Conservation (phyloP, 2,888 invertebrate genomes). For the Argyra leucocephala region DNA sequence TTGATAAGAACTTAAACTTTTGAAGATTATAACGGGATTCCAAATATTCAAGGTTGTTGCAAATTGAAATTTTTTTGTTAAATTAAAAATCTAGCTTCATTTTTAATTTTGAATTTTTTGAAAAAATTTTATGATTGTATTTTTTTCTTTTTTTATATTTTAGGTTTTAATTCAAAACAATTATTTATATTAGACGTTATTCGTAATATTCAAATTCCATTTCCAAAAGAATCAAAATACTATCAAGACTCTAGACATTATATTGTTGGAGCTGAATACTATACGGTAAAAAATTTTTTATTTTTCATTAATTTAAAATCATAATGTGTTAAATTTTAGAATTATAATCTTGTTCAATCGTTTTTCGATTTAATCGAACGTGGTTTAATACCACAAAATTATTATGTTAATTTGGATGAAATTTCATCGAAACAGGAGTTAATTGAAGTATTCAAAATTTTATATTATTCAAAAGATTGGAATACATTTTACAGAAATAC, state of each 20-base stretch:
- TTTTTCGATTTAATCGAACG: slow-evolving; percentile 1
- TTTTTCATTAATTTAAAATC: too few species aligned
- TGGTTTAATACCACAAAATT: not conserved
- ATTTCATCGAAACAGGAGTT: not conserved
- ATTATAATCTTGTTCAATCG: not conserved
- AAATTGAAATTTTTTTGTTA: too few species aligned
- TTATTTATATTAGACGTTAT: not conserved
- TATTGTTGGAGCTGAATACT: not conserved
- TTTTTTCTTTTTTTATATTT: too few species aligned
- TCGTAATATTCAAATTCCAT: not conserved
- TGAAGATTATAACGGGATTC: too few species aligned
- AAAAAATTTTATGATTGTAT: too few species aligned
- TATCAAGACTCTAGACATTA: not conserved
- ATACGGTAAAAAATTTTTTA: not conserved
- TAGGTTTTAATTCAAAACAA: not conserved
- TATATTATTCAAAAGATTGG: slow-evolving; percentile 51
- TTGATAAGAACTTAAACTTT: too few species aligned
- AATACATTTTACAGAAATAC: slow-evolving; percentile 48
- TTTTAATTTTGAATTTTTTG: too few species aligned
- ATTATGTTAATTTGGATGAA: not conserved
- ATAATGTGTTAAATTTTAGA: not conserved
- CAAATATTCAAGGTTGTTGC: too few species aligned
- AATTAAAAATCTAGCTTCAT: too few species aligned
- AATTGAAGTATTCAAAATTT: slow-evolving; percentile 44
- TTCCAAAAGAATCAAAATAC: not conserved